Evolutionary conservation across 2,797 vertebrate genomes (phyloP), one percentile per base, ranked within the genome.

Genomic region (Crotalus adamanteus): DNA sequence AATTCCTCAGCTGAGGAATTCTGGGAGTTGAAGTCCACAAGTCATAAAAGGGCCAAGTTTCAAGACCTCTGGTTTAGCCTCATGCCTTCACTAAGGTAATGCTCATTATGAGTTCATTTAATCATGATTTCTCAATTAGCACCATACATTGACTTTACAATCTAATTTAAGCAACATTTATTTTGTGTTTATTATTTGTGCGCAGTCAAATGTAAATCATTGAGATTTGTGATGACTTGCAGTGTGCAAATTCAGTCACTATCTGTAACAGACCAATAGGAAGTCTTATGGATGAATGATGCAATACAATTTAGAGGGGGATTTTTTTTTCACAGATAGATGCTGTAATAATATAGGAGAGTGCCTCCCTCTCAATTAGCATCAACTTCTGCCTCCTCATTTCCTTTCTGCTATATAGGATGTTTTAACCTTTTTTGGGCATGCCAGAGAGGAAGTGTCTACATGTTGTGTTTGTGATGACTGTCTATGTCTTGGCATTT

Each of bases 301-400:
- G 69, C 60, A 88, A 56, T 88, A 85, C 26, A n/a, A 56, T 88
- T 37, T 85, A 91, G 92, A 87, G 59, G 26, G 28, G 12, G 25
- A 87, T 12, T 56, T 51, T 22, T 63, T 42, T 47, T 31, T 53
- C 18, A 65, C 69, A 91, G 25, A 88, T 56, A 94, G 55, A 26
- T 93, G 20, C 6, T 91, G 6, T 94, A 94, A 65, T 93, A 93
- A 93, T 93, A 93, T 42, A 83, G 14, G 59, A 11, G 4, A 22
- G 9, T 92, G 86, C 89, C 47, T 94, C 93, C 18, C 20, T 59
- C 56, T 86, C 78, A 89, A 61, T 93, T 78, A 12, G 69, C 42
- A 20, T 0, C 89, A 47, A 91, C 51, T 93, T 22, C 16, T 4
- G 6, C 22, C 13, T 18, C 7, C 22, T 13, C 88, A 31, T 91